Evolutionary conservation across 2,888 invertebrate genomes (phyloP).

Genomic region (Adineta ricciae): DNA sequence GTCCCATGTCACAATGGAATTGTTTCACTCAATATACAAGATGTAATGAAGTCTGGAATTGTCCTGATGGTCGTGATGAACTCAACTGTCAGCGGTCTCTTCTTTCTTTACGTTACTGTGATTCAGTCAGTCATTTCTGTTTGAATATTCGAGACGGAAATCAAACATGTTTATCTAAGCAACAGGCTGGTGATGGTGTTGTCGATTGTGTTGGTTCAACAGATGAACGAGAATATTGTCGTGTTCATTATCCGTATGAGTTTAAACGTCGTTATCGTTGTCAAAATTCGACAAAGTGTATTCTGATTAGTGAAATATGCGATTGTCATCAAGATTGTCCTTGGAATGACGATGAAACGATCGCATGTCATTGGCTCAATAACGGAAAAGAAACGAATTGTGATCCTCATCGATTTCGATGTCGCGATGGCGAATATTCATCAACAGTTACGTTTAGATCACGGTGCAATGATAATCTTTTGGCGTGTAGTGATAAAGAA

Average conservation of each 20-base stretch:
- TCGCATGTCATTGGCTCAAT: not conserved
- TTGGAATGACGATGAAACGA: not conserved
- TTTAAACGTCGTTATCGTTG: not conserved
- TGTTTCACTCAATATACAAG: not conserved
- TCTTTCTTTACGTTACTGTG: not conserved
- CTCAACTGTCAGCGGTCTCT: rapidly evolving
- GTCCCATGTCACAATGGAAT: not conserved
- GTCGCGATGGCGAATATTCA: not conserved
- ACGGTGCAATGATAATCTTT: not conserved
- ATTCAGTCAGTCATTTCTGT: not conserved
- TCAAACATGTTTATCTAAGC: not conserved
- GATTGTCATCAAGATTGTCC: slow-evolving; percentile 11
- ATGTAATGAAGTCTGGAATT: not conserved
- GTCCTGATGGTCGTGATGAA: not conserved
- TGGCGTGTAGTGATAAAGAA: not conserved
- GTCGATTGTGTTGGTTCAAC: not conserved
- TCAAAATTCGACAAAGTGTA: not conserved
- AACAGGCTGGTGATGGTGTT: not conserved
- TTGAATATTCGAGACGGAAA: not conserved
- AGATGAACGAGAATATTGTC: not conserved
- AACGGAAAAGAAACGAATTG: not conserved
- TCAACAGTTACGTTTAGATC: no score
- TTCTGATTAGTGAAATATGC: not conserved
- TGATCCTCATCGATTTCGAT: not conserved
- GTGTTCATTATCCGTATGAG: not conserved